Conservation (phyloP, 2,797 vertebrate genomes). For the Tenualosa thibaudeaui region DNA sequence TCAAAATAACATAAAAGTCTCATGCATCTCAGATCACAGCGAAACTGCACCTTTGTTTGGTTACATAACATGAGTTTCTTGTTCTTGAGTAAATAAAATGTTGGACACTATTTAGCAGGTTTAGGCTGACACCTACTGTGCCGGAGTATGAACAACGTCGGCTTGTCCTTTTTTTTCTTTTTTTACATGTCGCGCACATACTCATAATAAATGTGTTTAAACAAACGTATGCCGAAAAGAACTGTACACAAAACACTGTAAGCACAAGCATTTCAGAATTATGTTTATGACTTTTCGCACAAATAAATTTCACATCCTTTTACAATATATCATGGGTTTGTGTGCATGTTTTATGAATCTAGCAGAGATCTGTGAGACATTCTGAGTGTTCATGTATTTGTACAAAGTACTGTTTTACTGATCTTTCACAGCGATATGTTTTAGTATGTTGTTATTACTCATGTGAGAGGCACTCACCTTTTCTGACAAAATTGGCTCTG, state of each 20-base stretch:
- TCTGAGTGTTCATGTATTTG: background rate
- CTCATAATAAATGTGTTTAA: too few species aligned
- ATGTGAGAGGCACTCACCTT: background rate
- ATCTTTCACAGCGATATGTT: constrained; percentile 13
- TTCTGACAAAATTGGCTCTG: background rate
- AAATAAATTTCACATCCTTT: constrained; percentile 12
- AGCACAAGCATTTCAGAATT: background rate
- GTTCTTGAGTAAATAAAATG: background rate
- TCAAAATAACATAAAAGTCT: background rate
- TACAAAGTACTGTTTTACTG: background rate
- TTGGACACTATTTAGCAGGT: background rate
- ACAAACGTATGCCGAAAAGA: too few species aligned
- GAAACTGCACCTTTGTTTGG: background rate
- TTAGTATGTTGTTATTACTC: background rate
- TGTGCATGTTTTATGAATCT: constrained; percentile 1
- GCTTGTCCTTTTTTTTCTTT: background rate
- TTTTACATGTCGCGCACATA: too few species aligned
- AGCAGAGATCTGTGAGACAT: background rate
- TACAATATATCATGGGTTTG: background rate
- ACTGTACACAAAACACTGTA: background rate
- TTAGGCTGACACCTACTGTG: background rate
- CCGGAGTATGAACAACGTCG: background rate
- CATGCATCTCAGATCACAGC: background rate
- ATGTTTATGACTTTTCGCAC: constrained; percentile 22
- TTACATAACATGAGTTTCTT: background rate